These are phyloP conservation scores for Probaryconus sp. DNA, from an alignment of 1,140 invertebrate genomes.

Conservation along the genomic window DNA sequence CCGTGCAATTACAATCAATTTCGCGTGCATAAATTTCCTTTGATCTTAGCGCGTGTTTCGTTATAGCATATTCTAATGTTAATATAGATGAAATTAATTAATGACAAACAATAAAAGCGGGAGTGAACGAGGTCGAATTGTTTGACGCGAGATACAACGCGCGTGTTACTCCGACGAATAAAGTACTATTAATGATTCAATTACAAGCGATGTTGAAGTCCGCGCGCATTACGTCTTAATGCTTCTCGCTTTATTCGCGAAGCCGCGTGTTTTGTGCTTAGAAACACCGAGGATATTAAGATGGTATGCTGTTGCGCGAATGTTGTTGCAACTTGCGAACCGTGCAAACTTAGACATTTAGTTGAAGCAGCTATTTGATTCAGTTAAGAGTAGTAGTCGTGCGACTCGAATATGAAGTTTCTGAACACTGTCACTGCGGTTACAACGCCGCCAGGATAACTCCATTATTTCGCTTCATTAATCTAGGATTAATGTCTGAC, in stretches of 20 bases:
- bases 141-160: not conserved
- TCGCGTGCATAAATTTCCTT: constrained; percentile 28
- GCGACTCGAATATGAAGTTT: constrained; percentile 24
- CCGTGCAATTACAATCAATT: constrained; percentile 48
- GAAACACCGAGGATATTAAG: constrained; percentile 26
- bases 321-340: constrained; percentile 7
- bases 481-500: too few relatives aligned
- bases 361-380: constrained; percentile 35
- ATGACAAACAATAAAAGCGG: constrained; percentile 10
- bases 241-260: constrained; percentile 13
- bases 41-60: constrained; percentile 18
- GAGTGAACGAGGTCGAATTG: not conserved
- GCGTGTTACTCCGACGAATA: not conserved
- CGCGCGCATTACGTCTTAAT: constrained; percentile 14
- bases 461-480: constrained; percentile 23
- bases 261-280: constrained; percentile 14
- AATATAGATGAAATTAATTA: constrained; percentile 24
- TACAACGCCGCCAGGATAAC: constrained; percentile 11
- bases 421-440: constrained; percentile 5
- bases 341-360: constrained; percentile 22
- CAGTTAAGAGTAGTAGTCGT: constrained; percentile 13
- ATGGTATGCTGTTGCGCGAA: constrained; percentile 2
- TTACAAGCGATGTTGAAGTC: not conserved
- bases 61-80: constrained; percentile 15
- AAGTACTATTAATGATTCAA: constrained; percentile 26